Conservation (phyloP, 2,888 invertebrate species). For the Pachliopta kotzebuea region DNA sequence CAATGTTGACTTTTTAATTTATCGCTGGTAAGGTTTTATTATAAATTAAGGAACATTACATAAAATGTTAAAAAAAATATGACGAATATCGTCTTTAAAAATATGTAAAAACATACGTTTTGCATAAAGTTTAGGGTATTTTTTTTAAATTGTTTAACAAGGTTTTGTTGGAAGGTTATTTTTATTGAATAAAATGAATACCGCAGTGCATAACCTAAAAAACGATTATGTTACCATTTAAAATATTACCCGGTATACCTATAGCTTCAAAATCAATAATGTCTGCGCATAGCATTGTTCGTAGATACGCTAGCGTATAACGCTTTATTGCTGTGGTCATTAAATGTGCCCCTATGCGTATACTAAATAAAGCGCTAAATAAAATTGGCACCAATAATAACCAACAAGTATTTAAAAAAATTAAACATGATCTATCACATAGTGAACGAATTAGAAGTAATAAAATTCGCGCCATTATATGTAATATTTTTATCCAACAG, state of each 20-base stretch:
- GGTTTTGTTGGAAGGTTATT: slow-evolving; percentile 1
- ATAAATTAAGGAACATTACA: slow-evolving; percentile 11
- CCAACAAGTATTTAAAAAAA: too few species aligned
- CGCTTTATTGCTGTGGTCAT: slow-evolving; percentile 30
- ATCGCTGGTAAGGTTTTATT: slow-evolving; percentile 28
- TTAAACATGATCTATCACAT: neutral
- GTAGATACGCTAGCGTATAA: slow-evolving; percentile 30
- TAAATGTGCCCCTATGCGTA: slow-evolving; percentile 28
- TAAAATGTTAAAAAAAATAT: neutral
- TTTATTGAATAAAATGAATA: slow-evolving; percentile 10
- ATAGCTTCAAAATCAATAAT: slow-evolving; percentile 29
- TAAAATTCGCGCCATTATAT: slow-evolving; percentile 24
- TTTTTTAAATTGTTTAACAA: neutral
- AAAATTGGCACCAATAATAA: too few species aligned
- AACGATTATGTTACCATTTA: slow-evolving; percentile 14
- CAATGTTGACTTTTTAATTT: slow-evolving; percentile 24
- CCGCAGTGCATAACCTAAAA: slow-evolving; percentile 6
- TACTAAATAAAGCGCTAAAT: slow-evolving; percentile 13
- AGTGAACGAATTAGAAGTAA: neutral
- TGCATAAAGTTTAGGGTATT: neutral
- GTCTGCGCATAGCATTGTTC: slow-evolving; percentile 32
- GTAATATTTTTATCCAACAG: neutral
- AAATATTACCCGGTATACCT: slow-evolving; percentile 19
- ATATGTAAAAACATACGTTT: neutral
- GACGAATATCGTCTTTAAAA: neutral